Base-by-base conservation (phyloP, 2,113 vertebrate genomes). In the pig (Sus scrofa) region DNA sequence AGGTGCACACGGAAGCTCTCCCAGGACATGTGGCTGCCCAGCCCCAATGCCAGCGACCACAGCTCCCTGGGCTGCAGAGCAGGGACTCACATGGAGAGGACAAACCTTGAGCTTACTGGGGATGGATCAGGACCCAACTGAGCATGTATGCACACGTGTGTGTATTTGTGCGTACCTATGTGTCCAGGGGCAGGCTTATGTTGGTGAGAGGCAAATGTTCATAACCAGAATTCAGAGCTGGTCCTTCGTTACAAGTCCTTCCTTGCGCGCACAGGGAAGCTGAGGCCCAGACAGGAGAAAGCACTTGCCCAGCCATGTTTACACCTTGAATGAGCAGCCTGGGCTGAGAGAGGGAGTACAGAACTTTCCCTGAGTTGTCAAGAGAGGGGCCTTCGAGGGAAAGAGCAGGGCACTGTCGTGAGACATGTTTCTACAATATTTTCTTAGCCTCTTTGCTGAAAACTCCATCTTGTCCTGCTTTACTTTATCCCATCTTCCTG, bases 131-230 rank as follows among this genome's bases (percentile, higher is more conserved):
- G 67, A 44, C 22, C 44, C 81, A 22, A 14, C 1, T 50, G 32
- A 68, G 70, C 13, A 16, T 0, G 3, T 44, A 39, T 11, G 34
- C 37, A 37, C 75, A 62, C 6, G 7, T 10, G 30, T 30, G 5
- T 4, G 24, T n/a, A 56, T 1, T 1, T 52, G 22, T 3, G 10
- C 0, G 1, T 14, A 27, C 12, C 14, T 1, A 12, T 22, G 14
- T 39, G 14, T 37, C 32, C 19, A 26, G 67, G 13, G 22, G 16
- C 87, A 84, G 86, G 68, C 27, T 65, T 56, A 26, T 30, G 70
- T n/a, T 12, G 71, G 56, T 37, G 56, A 63, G 54, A 50, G 44
- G 82, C 2, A 10, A 81, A 52, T 22, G 15, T 27, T 71, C 65
- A n/a, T 9, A 37, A 22, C 26, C 4, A 5, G 50, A 84, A 67